Evolutionary conservation across 1,140 invertebrate species (phyloP), one percentile per base, ranked within the genome.

Genomic region (Dermatophagoides farinae): DNA sequence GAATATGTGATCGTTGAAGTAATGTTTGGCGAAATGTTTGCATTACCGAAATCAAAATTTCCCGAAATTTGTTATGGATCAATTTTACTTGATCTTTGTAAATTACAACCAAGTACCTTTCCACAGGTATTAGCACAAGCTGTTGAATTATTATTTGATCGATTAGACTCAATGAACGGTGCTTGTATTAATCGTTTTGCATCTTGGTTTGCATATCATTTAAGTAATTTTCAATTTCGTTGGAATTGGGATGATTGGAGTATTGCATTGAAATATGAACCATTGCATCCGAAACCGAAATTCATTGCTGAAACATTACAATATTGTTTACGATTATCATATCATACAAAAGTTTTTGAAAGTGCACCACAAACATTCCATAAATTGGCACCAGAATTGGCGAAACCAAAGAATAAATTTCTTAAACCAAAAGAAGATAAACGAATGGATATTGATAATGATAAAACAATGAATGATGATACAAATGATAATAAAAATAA

Each of bases 191-290:
- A 98, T 71, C 83, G 81, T 66, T 95, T 98, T 73, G 85, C 88
- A 2, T 85, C 82, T 69, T 99, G 95, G 95, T 98, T 99, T 76
- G 81, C 88, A 0, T 98, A 97, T 70, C 95, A 99, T 75, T 77
- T 99, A 71, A 97, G 92, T 70, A 98, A 99, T 74, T 98, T 98
- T 69, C 91, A 97, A 73, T 97, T 95, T 69, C 81, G 89, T 55
- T 99, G 95, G 93, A 90, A 86, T 1, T 99, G 96, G 96, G 86
- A 91, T 66, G 88, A 92, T 67, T 93, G 89, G 88, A 83, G 85
- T 67, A 80, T 79, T 47, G 86, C 84, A 67, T 73, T 88, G 25
- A 78, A 82, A 66, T 73, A 88, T n/a, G 89, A 96, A 71, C 69
- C 77, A 14, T 86, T 93, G 66, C 85, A 91, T 73, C 91, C 93